phyloP scores from a whole-genome alignment of 2,797 vertebrate genomes.

The Mallotus villosus region DNA sequence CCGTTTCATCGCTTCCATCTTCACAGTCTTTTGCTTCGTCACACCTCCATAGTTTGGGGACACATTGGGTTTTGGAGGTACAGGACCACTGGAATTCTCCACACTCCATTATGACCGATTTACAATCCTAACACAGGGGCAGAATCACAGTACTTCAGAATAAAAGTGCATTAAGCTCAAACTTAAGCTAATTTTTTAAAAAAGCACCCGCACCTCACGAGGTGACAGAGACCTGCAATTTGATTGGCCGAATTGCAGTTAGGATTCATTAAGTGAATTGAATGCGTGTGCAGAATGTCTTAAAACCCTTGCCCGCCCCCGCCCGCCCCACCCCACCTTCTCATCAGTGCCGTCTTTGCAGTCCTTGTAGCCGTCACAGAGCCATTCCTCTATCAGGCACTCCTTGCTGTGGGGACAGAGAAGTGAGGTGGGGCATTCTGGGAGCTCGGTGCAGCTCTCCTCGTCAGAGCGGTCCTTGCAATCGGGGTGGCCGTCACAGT shows the following conservation, averaged over 20 bases:
- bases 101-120: conserved; percentile 55
- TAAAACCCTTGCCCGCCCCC: background rate
- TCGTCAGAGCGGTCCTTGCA: conserved; percentile 88
- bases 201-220: too few relatives aligned
- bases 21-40: conserved; percentile 82
- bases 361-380: conserved; percentile 84
- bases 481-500: conserved; percentile 83
- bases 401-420: conserved; percentile 77
- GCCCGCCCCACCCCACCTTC: conserved; percentile 68
- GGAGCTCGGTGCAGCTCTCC: conserved; percentile 67
- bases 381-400: conserved; percentile 85
- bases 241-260: background rate
- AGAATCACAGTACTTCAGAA: background rate
- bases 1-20: conserved; percentile 83
- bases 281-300: background rate
- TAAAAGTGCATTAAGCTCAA: background rate
- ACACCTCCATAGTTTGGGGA: conserved; percentile 83
- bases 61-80: conserved; percentile 65
- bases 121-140: conserved; percentile 72
- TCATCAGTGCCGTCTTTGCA: conserved; percentile 87
- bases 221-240: too few relatives aligned
- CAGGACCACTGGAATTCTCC: conserved; percentile 80
- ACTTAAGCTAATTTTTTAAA: too few relatives aligned
- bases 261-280: background rate
- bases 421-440: conserved; percentile 72